Evolutionary conservation across 2,113 vertebrate species (phyloP).

Genomic region (Ctenodactylus gundi): DNA sequence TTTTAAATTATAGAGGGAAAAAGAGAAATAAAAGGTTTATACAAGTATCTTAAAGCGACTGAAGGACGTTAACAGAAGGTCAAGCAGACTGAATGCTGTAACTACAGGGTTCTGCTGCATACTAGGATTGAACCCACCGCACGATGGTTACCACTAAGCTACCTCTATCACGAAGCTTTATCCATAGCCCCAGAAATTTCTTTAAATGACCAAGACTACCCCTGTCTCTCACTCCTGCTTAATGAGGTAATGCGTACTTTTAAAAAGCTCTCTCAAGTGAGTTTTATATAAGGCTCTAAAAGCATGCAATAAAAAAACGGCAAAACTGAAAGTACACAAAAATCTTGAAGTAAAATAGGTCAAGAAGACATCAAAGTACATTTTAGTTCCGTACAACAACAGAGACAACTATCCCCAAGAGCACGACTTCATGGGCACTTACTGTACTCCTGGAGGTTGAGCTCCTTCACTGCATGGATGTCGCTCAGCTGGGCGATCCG

Average conservation of each 20-base stretch:
- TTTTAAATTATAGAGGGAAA: background rate
- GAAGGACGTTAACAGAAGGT: background rate
- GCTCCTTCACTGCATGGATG: constrained; percentile 96
- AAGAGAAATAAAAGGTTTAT: background rate
- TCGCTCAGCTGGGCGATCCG: constrained; percentile 95
- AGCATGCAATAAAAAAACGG: background rate
- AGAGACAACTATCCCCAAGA: background rate
- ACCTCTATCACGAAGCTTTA: background rate
- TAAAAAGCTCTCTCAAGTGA: constrained; percentile 28
- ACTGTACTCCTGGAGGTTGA: constrained; percentile 95
- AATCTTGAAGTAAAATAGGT: background rate
- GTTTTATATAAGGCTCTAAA: background rate
- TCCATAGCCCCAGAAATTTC: background rate
- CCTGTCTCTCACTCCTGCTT: background rate
- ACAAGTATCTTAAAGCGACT: background rate
- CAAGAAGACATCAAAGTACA: background rate
- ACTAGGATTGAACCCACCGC: background rate
- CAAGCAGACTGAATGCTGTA: background rate
- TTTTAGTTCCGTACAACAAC: background rate
- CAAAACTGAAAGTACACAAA: background rate
- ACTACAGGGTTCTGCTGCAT: background rate
- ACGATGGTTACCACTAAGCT: too few relatives aligned
- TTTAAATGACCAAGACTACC: constrained; percentile 9
- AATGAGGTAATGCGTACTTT: background rate
- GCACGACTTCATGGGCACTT: constrained; percentile 77